Percentiles rank a stretch among this genome's conserved stretches.
Conservation (phyloP, 2,113 vertebrate genomes). For the Glareola pratincola region DNA sequence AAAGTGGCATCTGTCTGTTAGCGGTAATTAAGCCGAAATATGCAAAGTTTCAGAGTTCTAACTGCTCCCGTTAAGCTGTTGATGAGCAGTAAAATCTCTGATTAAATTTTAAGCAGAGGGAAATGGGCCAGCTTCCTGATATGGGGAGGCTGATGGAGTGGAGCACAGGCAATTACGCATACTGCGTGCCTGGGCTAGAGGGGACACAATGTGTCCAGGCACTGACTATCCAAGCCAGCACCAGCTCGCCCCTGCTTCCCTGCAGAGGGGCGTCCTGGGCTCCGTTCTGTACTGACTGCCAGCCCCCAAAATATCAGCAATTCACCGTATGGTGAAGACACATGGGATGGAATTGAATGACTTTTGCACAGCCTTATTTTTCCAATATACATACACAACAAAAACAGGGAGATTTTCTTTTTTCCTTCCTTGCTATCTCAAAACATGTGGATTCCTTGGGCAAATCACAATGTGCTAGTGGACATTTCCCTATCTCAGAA, state of each 20-base stretch:
- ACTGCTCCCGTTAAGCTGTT: conserved; percentile 72
- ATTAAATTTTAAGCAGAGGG: conserved; percentile 75
- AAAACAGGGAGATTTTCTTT: too few species aligned
- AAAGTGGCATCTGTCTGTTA: conserved; percentile 75
- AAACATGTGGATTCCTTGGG: background rate
- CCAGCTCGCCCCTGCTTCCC: background rate
- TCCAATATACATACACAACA: background rate
- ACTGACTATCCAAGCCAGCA: background rate
- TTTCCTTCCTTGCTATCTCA: background rate
- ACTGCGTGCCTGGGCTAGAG: background rate
- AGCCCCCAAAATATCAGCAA: background rate
- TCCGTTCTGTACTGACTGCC: background rate
- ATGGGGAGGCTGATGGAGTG: conserved; percentile 44
- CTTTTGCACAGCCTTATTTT: background rate
- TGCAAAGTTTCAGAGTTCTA: conserved; percentile 67
- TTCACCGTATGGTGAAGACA: background rate
- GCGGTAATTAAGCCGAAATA: conserved; percentile 70
- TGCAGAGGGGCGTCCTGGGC: background rate
- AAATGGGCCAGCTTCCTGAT: conserved; percentile 59
- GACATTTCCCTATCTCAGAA: background rate
- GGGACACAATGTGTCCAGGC: background rate
- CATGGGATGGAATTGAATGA: background rate
- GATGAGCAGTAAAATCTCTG: conserved; percentile 79
- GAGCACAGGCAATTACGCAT: background rate
- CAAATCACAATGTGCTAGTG: background rate